Conservation (phyloP, 2,888 invertebrate species). For the Oscheius sp. region DNA sequence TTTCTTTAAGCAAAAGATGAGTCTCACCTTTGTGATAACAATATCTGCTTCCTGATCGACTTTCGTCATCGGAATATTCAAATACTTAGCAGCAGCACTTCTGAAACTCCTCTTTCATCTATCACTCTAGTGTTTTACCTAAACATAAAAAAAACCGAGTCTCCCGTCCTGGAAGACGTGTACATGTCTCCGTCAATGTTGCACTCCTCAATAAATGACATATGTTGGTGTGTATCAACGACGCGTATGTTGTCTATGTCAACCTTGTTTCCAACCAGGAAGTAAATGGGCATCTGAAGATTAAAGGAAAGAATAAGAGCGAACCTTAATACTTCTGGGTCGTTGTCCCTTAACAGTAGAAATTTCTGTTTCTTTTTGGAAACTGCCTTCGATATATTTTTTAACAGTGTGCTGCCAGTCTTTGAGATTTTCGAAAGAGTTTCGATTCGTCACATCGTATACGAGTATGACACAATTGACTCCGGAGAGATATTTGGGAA, state of each 20-base stretch:
- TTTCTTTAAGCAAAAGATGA: too few relatives aligned
- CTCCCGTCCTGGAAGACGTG: constrained; percentile 75
- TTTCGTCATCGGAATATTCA: constrained; percentile 78
- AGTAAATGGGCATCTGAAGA: constrained; percentile 71
- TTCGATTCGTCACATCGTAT: constrained; percentile 83
- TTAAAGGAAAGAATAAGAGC: not conserved
- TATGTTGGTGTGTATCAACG: constrained; percentile 73
- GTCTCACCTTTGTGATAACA: constrained; percentile 77
- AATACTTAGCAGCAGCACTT: constrained; percentile 78
- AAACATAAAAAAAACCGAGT: constrained; percentile 71
- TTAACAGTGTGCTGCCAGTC: constrained; percentile 77
- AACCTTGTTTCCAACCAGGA: constrained; percentile 74
- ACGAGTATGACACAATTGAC: constrained; percentile 79
- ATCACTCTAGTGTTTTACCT: constrained; percentile 59
- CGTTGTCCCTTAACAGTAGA: not conserved
- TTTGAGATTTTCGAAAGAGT: constrained; percentile 82
- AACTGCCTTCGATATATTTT: not conserved
- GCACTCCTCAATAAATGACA: constrained; percentile 67
- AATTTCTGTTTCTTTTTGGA: not conserved
- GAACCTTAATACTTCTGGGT: not conserved
- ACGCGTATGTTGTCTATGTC: constrained; percentile 74
- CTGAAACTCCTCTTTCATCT: too few relatives aligned
- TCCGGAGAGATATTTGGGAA: constrained; percentile 76
- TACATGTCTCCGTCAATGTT: constrained; percentile 72
- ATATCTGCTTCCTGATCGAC: constrained; percentile 79